Evolutionary conservation across 1,140 invertebrate species (phyloP).

Genomic region (Diorhabda carinulata): DNA sequence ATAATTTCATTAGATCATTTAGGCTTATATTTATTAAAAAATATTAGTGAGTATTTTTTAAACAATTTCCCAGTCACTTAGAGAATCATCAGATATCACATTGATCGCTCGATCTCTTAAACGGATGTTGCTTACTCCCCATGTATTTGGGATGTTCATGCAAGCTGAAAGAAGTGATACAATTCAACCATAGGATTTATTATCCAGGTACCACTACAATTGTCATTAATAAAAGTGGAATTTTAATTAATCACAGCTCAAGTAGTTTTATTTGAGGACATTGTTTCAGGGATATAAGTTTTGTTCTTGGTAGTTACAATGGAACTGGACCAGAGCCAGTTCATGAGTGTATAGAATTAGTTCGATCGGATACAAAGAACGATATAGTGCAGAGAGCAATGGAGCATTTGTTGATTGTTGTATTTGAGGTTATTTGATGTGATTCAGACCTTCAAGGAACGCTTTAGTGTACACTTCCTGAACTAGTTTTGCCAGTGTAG

Average conservation of each 20-base stretch:
- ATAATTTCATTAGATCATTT: too few relatives aligned
- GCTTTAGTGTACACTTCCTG: too few relatives aligned
- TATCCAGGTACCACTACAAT: neutral
- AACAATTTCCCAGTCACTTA: constrained; percentile 41
- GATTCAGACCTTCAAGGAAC: too few relatives aligned
- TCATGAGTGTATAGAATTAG: neutral
- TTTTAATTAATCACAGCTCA: neutral
- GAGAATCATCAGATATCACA: constrained; percentile 31
- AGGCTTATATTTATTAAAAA: too few relatives aligned
- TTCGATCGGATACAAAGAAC: too few relatives aligned
- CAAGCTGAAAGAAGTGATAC: constrained; percentile 28
- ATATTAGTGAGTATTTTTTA: neutral
- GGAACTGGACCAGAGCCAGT: neutral
- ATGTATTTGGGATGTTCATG: constrained; percentile 37
- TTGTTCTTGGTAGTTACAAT: neutral
- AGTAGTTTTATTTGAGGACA: neutral
- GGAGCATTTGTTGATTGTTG: too few relatives aligned
- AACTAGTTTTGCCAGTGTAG: too few relatives aligned
- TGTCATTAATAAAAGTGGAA: neutral
- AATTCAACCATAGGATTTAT: constrained; percentile 5
- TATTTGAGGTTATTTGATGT: too few relatives aligned
- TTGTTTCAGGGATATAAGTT: neutral
- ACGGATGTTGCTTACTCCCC: constrained; percentile 36
- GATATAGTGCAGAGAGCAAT: too few relatives aligned
- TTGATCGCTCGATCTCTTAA: constrained; percentile 24